Conservation (phyloP, 1,140 invertebrate species). For the Cydia splendana region DNA sequence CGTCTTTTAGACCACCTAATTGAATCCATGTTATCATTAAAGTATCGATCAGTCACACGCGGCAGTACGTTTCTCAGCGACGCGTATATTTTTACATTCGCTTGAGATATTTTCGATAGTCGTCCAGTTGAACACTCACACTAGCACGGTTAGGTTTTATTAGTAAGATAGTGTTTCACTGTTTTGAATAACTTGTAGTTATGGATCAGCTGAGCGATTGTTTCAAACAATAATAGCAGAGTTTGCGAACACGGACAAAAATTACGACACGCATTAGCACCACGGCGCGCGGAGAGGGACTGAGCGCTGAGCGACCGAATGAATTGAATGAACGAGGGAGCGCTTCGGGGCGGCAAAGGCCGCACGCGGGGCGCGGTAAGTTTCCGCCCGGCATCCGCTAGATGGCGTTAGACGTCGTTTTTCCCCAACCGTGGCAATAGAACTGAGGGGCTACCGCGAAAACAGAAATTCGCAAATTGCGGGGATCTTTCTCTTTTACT, state of each 20-base stretch:
- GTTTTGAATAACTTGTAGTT: conserved; percentile 50
- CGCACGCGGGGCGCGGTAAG: conserved; percentile 39
- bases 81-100: conserved; percentile 76
- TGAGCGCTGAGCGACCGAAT: conserved; percentile 67
- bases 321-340: conserved; percentile 50
- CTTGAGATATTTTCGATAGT: conserved; percentile 64
- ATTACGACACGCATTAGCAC: conserved; percentile 35
- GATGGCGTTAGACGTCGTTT: conserved; percentile 57
- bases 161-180: conserved; percentile 32
- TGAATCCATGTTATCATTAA: conserved; percentile 79
- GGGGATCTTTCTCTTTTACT: no score
- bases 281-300: conserved; percentile 59
- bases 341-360: conserved; percentile 36
- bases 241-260: conserved; percentile 45
- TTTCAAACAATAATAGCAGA: conserved; percentile 71
- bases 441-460: no score
- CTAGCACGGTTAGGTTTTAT: conserved; percentile 34
- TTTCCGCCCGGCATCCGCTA: conserved; percentile 40
- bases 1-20: conserved; percentile 65
- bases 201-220: conserved; percentile 75
- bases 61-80: conserved; percentile 65
- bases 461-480: no score
- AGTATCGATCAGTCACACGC: conserved; percentile 77
- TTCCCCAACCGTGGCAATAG: not conserved
- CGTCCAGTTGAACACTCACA: conserved; percentile 42